Evolutionary conservation across 2,888 invertebrate genomes (phyloP), one percentile per base, ranked within the genome.

Genomic region (Epicampocera succincta): DNA sequence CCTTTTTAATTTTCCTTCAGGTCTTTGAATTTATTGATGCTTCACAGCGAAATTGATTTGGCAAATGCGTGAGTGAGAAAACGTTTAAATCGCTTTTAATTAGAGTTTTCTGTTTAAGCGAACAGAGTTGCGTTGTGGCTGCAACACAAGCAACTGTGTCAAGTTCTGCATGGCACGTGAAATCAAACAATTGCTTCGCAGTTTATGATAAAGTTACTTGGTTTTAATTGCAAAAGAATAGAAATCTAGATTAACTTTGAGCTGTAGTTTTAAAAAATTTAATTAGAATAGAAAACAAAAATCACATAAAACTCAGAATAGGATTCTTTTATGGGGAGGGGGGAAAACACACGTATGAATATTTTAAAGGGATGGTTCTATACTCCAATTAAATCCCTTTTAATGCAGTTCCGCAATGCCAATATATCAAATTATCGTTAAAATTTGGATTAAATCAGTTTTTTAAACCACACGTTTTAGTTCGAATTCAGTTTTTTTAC

Each of bases 41-140:
- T 60, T 38, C 40, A 19, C 52, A 69, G 40, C 46, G 54, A 69
- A 77, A 77, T 77, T 77, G 69, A 77, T 77, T 77, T 77, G 9
- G 48, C 40, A 56, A 63, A 56, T 46, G 76, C 68, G 52, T 69
- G 69, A 38, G 54, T 69, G 46, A 40, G 46, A 54, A 77, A 63
- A 69, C 17, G 46, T 71, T 76, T 77, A 69, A 77, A 63, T 63
- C 61, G 69, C 21, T 77, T 77, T 63, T 69, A 77, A 77, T 77
- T 69, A 77, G 69, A 76, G n/a, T 69, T 77, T 77, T 77, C 25
- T 42, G 46, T 44, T 38, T 61, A n/a, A 75, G n/a, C 40, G 15
- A 9, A 17, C 48, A 9, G 11, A 74, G 1, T 71, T 58, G 19
- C 5, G 42, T 58, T n/a, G 8, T 29, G 2, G 15, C 40, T n/a